These are phyloP conservation scores for Ariopsis seemanni DNA, from an alignment of 2,113 vertebrate genomes.

Conservation along the genomic window DNA sequence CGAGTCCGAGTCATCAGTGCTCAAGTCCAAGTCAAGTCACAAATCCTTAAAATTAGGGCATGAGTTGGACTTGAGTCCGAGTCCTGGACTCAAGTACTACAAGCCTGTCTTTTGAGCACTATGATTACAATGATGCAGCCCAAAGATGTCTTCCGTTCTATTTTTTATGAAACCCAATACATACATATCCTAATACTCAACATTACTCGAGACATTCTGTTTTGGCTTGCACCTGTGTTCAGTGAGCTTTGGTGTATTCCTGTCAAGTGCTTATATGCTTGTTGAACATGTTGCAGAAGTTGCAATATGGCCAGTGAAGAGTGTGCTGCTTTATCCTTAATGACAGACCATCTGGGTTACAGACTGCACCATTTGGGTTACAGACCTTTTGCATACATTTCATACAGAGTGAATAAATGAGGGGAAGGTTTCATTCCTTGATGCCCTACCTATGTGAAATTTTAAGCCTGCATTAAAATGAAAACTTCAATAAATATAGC, in stretches of 20 bases:
- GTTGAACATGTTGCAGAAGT: conserved; percentile 14
- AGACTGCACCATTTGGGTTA: conserved; percentile 31
- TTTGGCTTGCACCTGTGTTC: not conserved
- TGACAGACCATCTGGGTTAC: conserved; percentile 23
- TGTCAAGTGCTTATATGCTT: conserved; percentile 15
- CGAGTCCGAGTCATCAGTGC: too few relatives aligned
- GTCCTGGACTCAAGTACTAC: too few relatives aligned
- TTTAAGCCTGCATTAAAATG: not conserved
- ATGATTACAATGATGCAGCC: too few relatives aligned
- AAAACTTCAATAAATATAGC: not conserved
- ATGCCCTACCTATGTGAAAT: not conserved
- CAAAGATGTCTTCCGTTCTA: too few relatives aligned
- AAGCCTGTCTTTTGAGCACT: too few relatives aligned
- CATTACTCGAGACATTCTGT: not conserved
- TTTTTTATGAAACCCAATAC: not conserved
- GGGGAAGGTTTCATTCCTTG: conserved; percentile 52
- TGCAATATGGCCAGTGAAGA: not conserved
- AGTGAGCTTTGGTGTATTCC: not conserved
- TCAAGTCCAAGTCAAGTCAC: too few relatives aligned
- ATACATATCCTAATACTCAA: not conserved
- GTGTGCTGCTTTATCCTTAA: conserved; percentile 40
- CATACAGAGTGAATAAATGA: conserved; percentile 9
- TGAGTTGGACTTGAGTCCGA: too few relatives aligned
- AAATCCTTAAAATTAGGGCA: too few relatives aligned
- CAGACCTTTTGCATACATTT: not conserved